Evolutionary conservation across 2,888 invertebrate genomes (phyloP).

Genomic region (Agrenia bidenticulata): DNA sequence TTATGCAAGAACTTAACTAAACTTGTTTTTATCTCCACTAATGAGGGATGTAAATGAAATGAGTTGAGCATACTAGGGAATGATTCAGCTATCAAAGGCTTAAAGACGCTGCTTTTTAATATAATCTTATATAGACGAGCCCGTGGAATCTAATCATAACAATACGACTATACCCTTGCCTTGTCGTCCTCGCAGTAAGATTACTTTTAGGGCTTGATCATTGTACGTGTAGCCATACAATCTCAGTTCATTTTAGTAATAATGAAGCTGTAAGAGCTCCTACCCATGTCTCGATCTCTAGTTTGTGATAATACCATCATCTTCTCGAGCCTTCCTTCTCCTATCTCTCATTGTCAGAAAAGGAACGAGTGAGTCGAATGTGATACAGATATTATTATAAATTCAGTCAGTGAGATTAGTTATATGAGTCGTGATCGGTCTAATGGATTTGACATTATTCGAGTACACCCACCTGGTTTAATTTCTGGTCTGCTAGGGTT

Average conservation of each 20-base stretch:
- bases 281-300: slow-evolving; percentile 10
- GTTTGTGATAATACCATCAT: not conserved
- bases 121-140: not conserved
- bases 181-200: not conserved
- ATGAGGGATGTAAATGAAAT: slow-evolving; percentile 46
- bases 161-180: slow-evolving; percentile 12
- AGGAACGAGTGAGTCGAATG: not conserved
- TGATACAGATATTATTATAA: slow-evolving; percentile 1
- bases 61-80: slow-evolving; percentile 26
- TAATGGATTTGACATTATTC: slow-evolving; percentile 45
- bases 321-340: not conserved
- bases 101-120: no score
- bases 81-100: slow-evolving; percentile 36
- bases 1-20: slow-evolving; percentile 21
- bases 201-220: slow-evolving; percentile 11
- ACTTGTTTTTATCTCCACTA: slow-evolving; percentile 46
- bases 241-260: slow-evolving; percentile 1
- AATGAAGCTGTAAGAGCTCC: slow-evolving; percentile 18
- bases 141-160: not conserved
- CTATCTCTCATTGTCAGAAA: slow-evolving; percentile 2
- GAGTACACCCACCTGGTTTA: slow-evolving; percentile 53
- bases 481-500: slow-evolving; percentile 37
- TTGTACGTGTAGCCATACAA: not conserved
- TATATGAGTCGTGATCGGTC: slow-evolving; percentile 30
- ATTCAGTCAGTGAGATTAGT: slow-evolving; percentile 10